Percentiles rank a stretch among this genome's conserved stretches.
Conservation (phyloP, 2,888 invertebrate species). For the Petrolisthes cinctipes region DNA sequence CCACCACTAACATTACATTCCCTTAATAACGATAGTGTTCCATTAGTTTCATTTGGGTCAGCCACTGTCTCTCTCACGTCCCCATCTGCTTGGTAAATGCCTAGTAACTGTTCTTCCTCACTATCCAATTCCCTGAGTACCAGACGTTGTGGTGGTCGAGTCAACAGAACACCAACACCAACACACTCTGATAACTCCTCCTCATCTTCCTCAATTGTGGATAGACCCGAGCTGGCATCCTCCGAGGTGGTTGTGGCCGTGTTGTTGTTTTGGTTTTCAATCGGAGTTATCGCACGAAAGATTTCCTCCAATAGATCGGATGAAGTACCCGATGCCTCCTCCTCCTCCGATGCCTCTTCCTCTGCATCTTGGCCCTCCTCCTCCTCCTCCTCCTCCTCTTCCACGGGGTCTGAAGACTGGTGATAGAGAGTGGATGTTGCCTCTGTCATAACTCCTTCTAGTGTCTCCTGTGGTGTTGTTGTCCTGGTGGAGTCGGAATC, state of each 20-base stretch:
- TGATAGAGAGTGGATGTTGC: not conserved
- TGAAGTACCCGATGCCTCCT: no score
- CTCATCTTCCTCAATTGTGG: conserved; percentile 53
- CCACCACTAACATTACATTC: no score
- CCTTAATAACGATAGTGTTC: no score
- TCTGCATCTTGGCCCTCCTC: not conserved
- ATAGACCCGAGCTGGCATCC: conserved; percentile 43
- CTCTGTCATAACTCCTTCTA: not conserved
- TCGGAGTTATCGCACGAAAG: not conserved
- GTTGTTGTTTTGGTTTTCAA: not conserved
- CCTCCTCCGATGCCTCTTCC: not conserved
- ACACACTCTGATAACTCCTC: conserved; percentile 33
- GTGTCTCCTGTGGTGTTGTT: not conserved
- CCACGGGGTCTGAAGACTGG: not conserved
- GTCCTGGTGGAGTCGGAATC: not conserved
- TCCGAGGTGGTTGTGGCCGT: conserved; percentile 11
- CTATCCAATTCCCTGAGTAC: not conserved
- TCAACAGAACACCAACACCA: not conserved
- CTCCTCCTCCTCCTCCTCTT: not conserved
- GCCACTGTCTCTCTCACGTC: no score
- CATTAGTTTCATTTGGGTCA: no score
- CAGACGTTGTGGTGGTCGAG: not conserved
- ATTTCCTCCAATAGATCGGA: conserved; percentile 34
- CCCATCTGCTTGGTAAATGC: no score
- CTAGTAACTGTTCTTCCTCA: not conserved